Evolutionary conservation across 2,888 invertebrate species (phyloP).

Genomic region (Phoronis australis): DNA sequence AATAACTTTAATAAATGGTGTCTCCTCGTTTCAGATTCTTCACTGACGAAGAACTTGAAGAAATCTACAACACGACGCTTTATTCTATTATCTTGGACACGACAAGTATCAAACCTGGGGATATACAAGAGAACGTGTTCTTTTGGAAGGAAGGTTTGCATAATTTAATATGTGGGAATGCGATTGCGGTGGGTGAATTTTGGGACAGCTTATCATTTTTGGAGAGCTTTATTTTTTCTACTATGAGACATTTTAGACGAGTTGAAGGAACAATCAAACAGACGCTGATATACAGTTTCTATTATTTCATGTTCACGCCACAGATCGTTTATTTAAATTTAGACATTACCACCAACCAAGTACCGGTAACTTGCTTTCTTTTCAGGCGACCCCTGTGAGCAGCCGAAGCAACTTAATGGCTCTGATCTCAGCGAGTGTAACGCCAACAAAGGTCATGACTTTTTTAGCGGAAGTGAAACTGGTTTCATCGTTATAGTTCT

Average conservation of each 20-base stretch:
- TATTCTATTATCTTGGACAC: constrained; percentile 65
- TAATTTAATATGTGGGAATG: constrained; percentile 74
- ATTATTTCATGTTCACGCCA: too few species aligned
- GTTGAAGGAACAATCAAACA: constrained; percentile 13
- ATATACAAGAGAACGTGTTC: constrained; percentile 17
- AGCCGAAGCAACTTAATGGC: constrained; percentile 66
- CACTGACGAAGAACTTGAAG: constrained; percentile 74
- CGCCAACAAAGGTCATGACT: constrained; percentile 85
- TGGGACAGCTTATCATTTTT: too few species aligned
- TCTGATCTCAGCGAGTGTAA: constrained; percentile 82
- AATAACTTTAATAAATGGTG: too few species aligned
- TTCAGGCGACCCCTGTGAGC: constrained; percentile 49
- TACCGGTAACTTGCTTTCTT: background rate
- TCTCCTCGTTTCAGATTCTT: constrained; percentile 65
- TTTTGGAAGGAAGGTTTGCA: background rate
- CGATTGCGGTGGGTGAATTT: too few species aligned
- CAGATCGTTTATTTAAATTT: too few species aligned
- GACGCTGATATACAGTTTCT: constrained; percentile 13
- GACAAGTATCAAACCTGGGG: constrained; percentile 15
- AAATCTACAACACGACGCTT: constrained; percentile 72
- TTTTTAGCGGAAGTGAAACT: constrained; percentile 79
- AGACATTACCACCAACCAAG: background rate
- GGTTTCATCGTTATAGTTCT: constrained; percentile 60
- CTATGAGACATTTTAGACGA: constrained; percentile 10
- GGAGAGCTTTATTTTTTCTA: too few species aligned